These are phyloP conservation scores for Talpa occidentalis DNA, from an alignment of 2,113 vertebrate species.

Conservation along the genomic window DNA sequence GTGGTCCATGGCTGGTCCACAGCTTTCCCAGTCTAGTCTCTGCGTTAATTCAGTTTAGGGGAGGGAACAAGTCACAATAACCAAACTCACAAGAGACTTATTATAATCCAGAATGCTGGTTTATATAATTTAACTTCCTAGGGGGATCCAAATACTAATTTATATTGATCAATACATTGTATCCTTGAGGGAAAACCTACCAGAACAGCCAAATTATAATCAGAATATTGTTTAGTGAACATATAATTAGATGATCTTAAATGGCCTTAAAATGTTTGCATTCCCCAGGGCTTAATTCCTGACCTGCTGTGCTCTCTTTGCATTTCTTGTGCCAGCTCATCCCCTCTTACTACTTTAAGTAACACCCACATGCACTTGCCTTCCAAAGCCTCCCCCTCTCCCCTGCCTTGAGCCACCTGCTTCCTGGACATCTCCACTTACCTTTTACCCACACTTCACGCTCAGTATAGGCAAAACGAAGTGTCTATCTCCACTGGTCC, in stretches of 20 bases:
- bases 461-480: neutral
- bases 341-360: neutral
- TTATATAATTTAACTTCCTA: neutral
- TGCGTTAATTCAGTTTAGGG: neutral
- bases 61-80: neutral
- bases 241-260: slow-evolving; percentile 2
- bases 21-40: neutral
- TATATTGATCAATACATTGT: neutral
- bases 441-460: neutral
- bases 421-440: neutral
- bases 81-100: neutral
- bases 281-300: neutral
- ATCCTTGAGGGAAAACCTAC: neutral
- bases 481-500: neutral
- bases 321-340: neutral
- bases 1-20: no score
- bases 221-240: neutral
- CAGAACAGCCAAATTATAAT: slow-evolving; percentile 29
- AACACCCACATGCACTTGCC: neutral
- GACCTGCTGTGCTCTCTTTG: neutral
- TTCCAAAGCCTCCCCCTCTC: neutral
- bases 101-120: neutral
- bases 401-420: neutral
- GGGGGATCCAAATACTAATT: neutral
- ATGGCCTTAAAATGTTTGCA: neutral